Base-by-base conservation (phyloP, 2,797 vertebrate species). In the Crocidura indochinensis region DNA sequence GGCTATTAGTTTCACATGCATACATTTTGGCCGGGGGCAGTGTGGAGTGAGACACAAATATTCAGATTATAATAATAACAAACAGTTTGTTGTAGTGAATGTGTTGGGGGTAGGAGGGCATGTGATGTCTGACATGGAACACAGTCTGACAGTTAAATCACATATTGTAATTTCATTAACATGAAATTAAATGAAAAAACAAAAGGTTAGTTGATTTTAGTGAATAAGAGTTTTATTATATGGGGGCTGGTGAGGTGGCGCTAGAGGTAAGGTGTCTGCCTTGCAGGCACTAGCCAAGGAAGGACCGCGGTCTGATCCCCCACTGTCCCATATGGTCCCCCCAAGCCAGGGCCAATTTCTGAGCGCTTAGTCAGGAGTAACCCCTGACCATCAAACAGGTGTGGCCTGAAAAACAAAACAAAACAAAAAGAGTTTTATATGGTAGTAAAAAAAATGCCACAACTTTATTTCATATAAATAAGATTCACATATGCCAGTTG, bases 401-500 rank as follows among this genome's bases (percentile, higher is more conserved):
- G n/a, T n/a, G n/a, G n/a, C n/a, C n/a, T n/a, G n/a, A n/a, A n/a
- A n/a, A n/a, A n/a, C n/a, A n/a, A n/a, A n/a, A n/a, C n/a, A n/a
- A n/a, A n/a, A n/a, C n/a, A n/a, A n/a, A n/a, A 76, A 6, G 47
- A 62, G 38, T 60, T 91, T 49, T 85, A 29, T 78, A 90, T 87
- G 8, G 19, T 68, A 75, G 31, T 31, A 64, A 89, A 90, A 68
- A 76, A 90, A 68, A 76, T 44, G 12, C 31, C 46, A 8, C 6
- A 49, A 29, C 10, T 84, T 90, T 91, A 65, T 53, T 86, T 86
- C 26, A 77, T 69, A n/a, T 82, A 92, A 86, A 71, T 79, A 69
- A 81, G 9, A 22, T 68, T 86, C 27, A 75, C 2, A 12, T 1
- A 51, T 81, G 17, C 83, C 51, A 74, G 6, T 47, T 72, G n/a